phyloP scores from a whole-genome alignment of 2,797 vertebrate genomes.

The Muscicapa comitata region DNA sequence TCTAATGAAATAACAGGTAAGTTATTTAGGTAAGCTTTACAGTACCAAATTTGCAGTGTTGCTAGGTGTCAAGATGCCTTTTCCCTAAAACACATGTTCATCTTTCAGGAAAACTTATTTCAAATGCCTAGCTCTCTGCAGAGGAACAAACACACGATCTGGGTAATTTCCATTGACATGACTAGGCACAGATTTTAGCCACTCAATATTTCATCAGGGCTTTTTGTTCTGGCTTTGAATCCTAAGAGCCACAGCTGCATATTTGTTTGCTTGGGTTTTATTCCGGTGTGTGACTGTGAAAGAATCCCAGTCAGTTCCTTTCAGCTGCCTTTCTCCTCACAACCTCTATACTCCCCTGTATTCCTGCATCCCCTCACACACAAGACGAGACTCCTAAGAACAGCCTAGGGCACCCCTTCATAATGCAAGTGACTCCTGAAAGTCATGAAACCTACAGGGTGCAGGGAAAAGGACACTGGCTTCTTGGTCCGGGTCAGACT shows the following conservation, averaged over 20 bases:
- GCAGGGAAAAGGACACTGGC: not conserved
- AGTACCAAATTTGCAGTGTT: constrained; percentile 14
- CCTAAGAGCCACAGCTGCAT: constrained; percentile 62
- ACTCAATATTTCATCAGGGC: constrained; percentile 68
- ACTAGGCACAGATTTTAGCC: constrained; percentile 57
- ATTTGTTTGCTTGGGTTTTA: constrained; percentile 65
- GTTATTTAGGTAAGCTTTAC: not conserved
- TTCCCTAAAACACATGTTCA: not conserved
- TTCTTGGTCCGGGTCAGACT: not conserved
- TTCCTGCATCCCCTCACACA: not conserved
- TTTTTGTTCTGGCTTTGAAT: constrained; percentile 68
- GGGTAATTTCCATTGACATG: constrained; percentile 64
- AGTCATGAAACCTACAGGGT: not conserved
- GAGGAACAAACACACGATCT: constrained; percentile 49
- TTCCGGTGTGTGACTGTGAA: constrained; percentile 50
- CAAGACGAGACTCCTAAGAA: not conserved
- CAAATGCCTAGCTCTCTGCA: constrained; percentile 49
- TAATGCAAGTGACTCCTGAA: not conserved
- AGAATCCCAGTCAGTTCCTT: constrained; percentile 48
- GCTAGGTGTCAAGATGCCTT: not conserved
- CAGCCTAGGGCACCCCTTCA: not conserved
- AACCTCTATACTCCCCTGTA: not conserved
- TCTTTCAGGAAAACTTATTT: constrained; percentile 36
- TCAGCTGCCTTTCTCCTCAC: constrained; percentile 37
- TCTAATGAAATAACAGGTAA: not conserved